Base-by-base conservation (phyloP, 53 echinoderm and acorn worm genomes). In the Echinarachnius parma region DNA sequence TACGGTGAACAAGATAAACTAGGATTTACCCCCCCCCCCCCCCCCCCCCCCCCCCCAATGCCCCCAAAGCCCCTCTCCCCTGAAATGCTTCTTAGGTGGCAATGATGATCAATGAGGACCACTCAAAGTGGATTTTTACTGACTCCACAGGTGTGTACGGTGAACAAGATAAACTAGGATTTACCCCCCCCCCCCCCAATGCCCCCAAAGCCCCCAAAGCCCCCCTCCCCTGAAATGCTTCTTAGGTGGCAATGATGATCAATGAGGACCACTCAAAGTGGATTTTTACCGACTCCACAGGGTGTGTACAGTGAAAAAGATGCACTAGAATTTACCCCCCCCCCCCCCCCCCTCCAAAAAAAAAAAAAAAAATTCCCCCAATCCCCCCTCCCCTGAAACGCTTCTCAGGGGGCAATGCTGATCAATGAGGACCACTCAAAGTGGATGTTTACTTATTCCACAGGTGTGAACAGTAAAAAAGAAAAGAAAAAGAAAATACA, bases 241-340 rank as follows among this genome's bases (percentile, higher is more conserved):
- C 44, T 72, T 58, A 44, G 74, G 57, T 45, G 74, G 56, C 8
- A 57, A 72, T 23, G 74, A 72, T 22, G n/a, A n/a, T n/a, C n/a
- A n/a, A n/a, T n/a, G n/a, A n/a, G n/a, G 69, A 69, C 18, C 2
- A 23, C 1, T 37, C 36, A 10, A 72, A 55, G 34, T 72, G 74
- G 74, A 72, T 72, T 56, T 72, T 72, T 44, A 57, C 39, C 0
- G 74, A 72, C 27, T 72, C 74, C 5, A 72, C 74, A 72, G 57
- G n/a, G 74, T 72, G 22, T 7, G 66, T 18, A 49, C n/a, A n/a
- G n/a, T n/a, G n/a, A n/a, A n/a, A n/a, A n/a, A n/a, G n/a, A n/a
- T n/a, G n/a, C n/a, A n/a, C n/a, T n/a, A n/a, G n/a, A n/a, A n/a
- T n/a, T n/a, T n/a, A n/a, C n/a, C n/a, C n/a, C n/a, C n/a, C n/a